Base-by-base conservation (phyloP, 2,888 invertebrate species). In the Heliconius cydno region DNA sequence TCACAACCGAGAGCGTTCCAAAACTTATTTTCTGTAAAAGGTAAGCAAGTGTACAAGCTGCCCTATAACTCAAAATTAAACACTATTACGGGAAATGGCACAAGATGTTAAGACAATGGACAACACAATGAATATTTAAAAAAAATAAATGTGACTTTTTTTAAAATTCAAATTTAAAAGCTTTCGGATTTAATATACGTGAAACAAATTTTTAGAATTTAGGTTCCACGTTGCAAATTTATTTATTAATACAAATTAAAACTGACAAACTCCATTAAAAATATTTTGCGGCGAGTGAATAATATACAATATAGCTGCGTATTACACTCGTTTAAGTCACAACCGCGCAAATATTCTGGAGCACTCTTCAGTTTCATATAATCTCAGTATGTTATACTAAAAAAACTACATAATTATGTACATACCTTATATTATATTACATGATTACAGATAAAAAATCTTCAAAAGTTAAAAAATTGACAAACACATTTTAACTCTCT, bases 401-500 rank as follows among this genome's bases (percentile, higher is more conserved):
- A 85, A 86, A 25, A 46, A 81, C 88, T 91, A 92, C 84, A 85
- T 84, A 85, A 85, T 84, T 92, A 92, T 92, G 87, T 92, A 93
- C 92, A 92, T 81, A 87, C 85, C 88, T 89, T 90, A 92, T 87
- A 83, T 89, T 90, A 92, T 87, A 83, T 85, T 89, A 89, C 88
- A 90, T 66, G 80, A 80, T 82, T 81, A 82, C 65, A 78, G 63
- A 87, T 87, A 89, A 86, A 86, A 86, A 85, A 91, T 89, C 90
- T 92, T 92, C 90, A 92, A 93, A 92, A 90, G 91, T 92, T 91
- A 90, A 92, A 91, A 94, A 94, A 92, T 91, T 90, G 93, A 94
- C 92, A 94, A 94, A 95, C 94, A 94, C 93, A 93, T 92, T 87
- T 81, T 90, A 94, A 93, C 92, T 93, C 93, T 89, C 94, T 94